phyloP scores from a whole-genome alignment of 2,888 invertebrate species.

The Cataglyphis albicans region DNA sequence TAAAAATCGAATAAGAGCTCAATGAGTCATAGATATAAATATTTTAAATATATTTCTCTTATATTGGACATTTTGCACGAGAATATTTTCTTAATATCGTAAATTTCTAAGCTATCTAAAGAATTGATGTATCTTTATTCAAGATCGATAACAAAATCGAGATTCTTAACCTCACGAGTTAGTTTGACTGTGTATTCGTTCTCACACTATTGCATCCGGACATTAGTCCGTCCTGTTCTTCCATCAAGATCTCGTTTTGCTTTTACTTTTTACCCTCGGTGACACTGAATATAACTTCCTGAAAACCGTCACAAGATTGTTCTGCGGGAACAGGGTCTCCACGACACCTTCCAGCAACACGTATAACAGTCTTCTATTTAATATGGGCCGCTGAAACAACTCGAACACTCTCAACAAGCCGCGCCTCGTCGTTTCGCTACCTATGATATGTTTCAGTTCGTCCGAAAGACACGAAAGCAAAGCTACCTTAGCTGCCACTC shows the following conservation, averaged over 20 bases:
- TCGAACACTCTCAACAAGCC: conserved; percentile 95
- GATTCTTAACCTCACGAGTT: not conserved
- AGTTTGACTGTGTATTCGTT: not conserved
- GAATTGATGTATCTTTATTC: conserved; percentile 21
- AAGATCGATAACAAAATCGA: conserved; percentile 31
- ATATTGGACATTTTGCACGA: conserved; percentile 36
- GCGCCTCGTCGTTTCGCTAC: conserved; percentile 94
- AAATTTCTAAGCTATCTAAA: conserved; percentile 32
- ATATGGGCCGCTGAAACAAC: conserved; percentile 93
- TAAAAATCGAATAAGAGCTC: conserved; percentile 26
- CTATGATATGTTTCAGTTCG: conserved; percentile 95
- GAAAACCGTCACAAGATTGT: conserved; percentile 91
- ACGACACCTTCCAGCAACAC: conserved; percentile 94
- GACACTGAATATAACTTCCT: conserved; percentile 91
- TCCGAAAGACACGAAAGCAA: conserved; percentile 95
- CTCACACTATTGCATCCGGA: conserved; percentile 36
- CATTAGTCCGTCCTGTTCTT: conserved; percentile 22
- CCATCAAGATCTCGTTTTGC: conserved; percentile 78
- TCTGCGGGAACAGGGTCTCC: conserved; percentile 92
- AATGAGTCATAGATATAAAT: conserved; percentile 32
- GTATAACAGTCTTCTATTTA: conserved; percentile 94
- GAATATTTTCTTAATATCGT: conserved; percentile 45
- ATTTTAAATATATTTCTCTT: conserved; percentile 46
- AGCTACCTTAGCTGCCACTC: conserved; percentile 95
- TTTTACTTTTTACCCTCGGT: conserved; percentile 84